phyloP scores from a whole-genome alignment of 2,797 vertebrate species.

The Anomalospiza imberbis region DNA sequence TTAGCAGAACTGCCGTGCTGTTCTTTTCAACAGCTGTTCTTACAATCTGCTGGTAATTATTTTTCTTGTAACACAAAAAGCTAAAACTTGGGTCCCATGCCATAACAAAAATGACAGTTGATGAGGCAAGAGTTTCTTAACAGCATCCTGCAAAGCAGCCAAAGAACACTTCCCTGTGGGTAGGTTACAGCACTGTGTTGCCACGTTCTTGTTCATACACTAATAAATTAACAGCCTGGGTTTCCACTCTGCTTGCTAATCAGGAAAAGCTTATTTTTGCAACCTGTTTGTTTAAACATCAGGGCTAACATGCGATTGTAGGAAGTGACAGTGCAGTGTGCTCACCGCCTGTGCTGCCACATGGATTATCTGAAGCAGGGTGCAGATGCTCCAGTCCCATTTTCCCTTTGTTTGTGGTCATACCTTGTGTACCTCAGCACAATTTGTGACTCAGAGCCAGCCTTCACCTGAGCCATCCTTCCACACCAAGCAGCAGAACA shows the following conservation, averaged over 20 bases:
- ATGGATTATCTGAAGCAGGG: rapidly evolving
- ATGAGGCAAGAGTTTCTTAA: background rate
- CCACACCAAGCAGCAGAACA: rapidly evolving
- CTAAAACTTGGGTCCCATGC: background rate
- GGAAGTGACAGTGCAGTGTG: background rate
- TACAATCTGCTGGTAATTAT: background rate
- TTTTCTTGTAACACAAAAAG: background rate
- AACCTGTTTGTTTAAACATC: background rate
- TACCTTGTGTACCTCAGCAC: background rate
- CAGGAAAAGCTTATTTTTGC: background rate
- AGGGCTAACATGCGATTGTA: background rate
- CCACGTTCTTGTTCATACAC: background rate
- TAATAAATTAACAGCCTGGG: background rate
- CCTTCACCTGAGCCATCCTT: background rate
- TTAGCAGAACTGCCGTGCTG: background rate
- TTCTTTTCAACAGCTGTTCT: background rate
- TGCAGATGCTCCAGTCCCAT: background rate
- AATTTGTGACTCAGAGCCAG: background rate
- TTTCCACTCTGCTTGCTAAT: background rate
- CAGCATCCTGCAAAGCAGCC: background rate
- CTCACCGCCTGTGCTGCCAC: background rate
- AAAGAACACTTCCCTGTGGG: background rate
- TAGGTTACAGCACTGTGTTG: background rate
- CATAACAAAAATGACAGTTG: background rate
- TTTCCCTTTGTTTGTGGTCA: background rate